Percentiles rank a stretch among this genome's conserved stretches.
phyloP scores from a whole-genome alignment of 2,797 vertebrate species.

The Microtus californicus region DNA sequence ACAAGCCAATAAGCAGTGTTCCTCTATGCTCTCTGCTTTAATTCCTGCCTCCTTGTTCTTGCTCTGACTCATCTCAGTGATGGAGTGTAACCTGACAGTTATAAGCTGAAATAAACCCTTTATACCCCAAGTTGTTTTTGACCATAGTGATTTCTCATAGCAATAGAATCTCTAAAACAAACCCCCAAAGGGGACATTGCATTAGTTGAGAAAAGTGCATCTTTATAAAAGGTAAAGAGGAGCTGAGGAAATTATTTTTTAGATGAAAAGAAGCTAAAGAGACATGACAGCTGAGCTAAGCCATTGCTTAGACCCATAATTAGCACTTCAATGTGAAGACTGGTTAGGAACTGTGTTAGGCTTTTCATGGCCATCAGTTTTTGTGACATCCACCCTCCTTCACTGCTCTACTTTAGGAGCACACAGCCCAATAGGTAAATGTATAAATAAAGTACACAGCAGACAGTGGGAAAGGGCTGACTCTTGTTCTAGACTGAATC shows the following conservation, averaged over 20 bases:
- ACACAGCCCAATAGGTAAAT: slow-evolving; percentile 14
- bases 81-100: neutral
- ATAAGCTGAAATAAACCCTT: neutral
- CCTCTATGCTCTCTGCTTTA: neutral
- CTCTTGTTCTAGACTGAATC: neutral
- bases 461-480: neutral
- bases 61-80: neutral
- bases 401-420: neutral
- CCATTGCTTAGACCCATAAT: neutral
- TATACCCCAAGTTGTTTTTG: neutral
- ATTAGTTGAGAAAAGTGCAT: neutral
- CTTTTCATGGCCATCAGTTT: neutral
- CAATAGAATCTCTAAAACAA: neutral
- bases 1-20: no score
- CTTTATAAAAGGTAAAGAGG: neutral
- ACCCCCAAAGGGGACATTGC: neutral
- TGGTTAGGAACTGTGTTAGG: slow-evolving; percentile 8
- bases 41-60: neutral
- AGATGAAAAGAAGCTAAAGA: slow-evolving; percentile 25
- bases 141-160: neutral
- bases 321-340: neutral
- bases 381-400: neutral
- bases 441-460: slow-evolving; percentile 27
- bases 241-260: slow-evolving; percentile 41
- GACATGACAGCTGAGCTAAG: neutral